Conservation (phyloP, 2,797 vertebrate genomes). For the Alfaro cultratus region DNA sequence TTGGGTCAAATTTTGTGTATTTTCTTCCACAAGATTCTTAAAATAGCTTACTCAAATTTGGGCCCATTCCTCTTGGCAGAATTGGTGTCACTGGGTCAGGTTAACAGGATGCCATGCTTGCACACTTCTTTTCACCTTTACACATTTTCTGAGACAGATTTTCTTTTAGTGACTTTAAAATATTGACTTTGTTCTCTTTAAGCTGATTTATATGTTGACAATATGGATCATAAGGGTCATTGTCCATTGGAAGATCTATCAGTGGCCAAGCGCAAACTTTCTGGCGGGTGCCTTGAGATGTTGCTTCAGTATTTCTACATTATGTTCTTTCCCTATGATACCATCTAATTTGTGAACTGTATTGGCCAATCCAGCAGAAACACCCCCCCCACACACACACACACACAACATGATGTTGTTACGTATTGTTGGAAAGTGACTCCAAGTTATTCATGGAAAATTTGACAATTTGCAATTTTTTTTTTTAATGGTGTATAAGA, state of each 20-base stretch:
- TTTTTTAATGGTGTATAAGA: not conserved
- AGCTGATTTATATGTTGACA: not conserved
- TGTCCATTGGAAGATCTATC: not conserved
- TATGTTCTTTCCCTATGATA: not conserved
- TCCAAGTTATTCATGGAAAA: not conserved
- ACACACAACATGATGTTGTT: not conserved
- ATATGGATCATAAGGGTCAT: not conserved
- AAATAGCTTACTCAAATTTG: not conserved
- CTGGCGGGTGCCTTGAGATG: not conserved
- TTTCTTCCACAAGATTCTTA: not conserved
- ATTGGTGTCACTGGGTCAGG: not conserved
- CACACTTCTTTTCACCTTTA: not conserved
- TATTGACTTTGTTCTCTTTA: not conserved
- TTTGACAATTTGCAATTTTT: not conserved
- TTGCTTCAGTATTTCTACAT: not conserved
- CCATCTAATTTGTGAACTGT: not conserved
- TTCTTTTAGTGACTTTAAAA: not conserved
- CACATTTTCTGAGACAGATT: not conserved
- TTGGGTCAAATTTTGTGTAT: not conserved
- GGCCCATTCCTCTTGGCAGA: not conserved
- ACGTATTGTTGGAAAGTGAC: not conserved
- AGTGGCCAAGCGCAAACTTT: not conserved
- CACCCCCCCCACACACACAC: too few species aligned
- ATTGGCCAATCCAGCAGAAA: not conserved
- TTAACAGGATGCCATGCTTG: not conserved